Percentiles rank a stretch among this genome's conserved stretches.
phyloP scores from a whole-genome alignment of 1,140 invertebrate species.

The Coenobita brevimanus region DNA sequence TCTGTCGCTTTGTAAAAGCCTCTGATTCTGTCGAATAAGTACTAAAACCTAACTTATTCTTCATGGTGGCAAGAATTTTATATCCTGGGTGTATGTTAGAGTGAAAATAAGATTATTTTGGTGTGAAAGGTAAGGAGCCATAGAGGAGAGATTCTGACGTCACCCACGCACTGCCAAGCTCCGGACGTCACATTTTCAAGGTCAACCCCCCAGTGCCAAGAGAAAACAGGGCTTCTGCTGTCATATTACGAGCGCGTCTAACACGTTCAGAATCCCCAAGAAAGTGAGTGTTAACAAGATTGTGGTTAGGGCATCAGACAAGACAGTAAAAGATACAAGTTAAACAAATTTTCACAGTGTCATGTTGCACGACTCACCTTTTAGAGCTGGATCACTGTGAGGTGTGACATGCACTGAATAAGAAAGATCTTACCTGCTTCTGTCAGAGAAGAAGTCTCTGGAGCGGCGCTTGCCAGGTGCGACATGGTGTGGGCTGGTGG shows the following conservation, averaged over 20 bases:
- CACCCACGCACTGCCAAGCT: not conserved
- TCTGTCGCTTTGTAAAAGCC: too few species aligned
- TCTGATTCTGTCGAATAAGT: too few species aligned
- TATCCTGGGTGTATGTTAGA: too few species aligned
- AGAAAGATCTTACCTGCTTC: constrained; percentile 79
- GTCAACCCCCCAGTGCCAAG: constrained; percentile 25
- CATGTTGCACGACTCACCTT: not conserved
- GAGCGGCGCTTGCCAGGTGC: constrained; percentile 73
- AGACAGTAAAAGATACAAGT: too few species aligned
- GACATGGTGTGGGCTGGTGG: constrained; percentile 81
- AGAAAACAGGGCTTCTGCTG: not conserved
- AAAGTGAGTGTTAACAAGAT: not conserved
- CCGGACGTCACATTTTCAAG: constrained; percentile 26
- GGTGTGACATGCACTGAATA: not conserved
- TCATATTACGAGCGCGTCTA: not conserved
- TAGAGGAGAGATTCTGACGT: too few species aligned
- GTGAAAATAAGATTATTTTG: too few species aligned
- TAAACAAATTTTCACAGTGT: too few species aligned
- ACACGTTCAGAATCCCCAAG: not conserved
- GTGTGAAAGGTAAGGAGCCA: too few species aligned
- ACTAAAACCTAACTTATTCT: too few species aligned
- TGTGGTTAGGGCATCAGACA: too few species aligned
- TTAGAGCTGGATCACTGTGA: not conserved
- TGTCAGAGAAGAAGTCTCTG: constrained; percentile 84
- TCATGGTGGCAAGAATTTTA: too few species aligned